phyloP scores from a whole-genome alignment of 1,140 invertebrate genomes.

The Drosophila repleta region DNA sequence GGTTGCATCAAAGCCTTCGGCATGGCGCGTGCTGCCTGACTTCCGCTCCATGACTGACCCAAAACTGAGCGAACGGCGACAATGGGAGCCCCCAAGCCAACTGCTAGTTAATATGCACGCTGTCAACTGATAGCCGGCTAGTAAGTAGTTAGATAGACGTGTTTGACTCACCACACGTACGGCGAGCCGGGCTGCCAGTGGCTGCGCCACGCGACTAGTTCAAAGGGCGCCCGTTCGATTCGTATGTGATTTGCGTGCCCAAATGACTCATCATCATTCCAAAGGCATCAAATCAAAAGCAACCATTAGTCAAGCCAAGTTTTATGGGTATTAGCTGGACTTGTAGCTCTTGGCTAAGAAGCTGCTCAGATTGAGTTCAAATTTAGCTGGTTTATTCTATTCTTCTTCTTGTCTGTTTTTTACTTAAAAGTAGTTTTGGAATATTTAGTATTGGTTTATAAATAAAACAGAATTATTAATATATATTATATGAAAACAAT shows the following conservation, averaged over 20 bases:
- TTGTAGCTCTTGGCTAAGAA: too few species aligned
- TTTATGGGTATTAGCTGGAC: too few species aligned
- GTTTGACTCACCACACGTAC: constrained; percentile 70
- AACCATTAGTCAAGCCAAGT: too few species aligned
- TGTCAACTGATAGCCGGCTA: constrained; percentile 53
- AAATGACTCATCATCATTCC: constrained; percentile 67
- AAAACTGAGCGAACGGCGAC: constrained; percentile 32
- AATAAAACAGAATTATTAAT: too few species aligned
- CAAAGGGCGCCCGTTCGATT: constrained; percentile 57
- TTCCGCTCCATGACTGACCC: constrained; percentile 58
- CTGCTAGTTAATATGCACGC: constrained; percentile 72
- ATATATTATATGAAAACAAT: too few species aligned
- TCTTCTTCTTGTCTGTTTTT: too few species aligned
- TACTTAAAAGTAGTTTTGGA: too few species aligned
- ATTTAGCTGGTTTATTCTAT: too few species aligned
- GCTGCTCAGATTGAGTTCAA: too few species aligned
- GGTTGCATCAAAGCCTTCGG: constrained; percentile 51
- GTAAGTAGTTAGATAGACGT: constrained; percentile 47
- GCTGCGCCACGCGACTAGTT: constrained; percentile 65
- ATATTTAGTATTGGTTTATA: too few species aligned
- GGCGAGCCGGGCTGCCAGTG: constrained; percentile 37
- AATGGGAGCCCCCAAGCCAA: constrained; percentile 4
- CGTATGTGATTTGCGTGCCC: constrained; percentile 47
- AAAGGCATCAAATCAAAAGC: background rate
- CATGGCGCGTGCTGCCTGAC: constrained; percentile 68